Evolutionary conservation across 2,797 vertebrate genomes (phyloP).

Genomic region (Ptychadena robeensis): DNA sequence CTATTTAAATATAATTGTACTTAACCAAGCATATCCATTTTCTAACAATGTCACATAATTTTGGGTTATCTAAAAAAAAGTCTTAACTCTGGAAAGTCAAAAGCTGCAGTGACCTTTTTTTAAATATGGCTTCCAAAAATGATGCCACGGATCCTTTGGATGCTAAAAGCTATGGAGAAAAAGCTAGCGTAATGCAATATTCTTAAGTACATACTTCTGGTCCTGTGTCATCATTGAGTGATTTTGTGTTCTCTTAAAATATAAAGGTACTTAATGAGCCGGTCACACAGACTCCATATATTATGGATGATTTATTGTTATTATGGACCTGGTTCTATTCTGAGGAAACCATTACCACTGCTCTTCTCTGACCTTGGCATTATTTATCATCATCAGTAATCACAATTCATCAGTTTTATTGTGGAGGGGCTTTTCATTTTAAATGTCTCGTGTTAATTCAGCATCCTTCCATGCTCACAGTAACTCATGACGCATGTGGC

Average conservation of each 20-base stretch:
- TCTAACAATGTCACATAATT: too few relatives aligned
- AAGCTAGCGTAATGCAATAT: slow-evolving; percentile 33
- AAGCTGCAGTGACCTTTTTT: slow-evolving; percentile 19
- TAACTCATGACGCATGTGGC: slow-evolving; percentile 28
- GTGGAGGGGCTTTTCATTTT: slow-evolving; percentile 50
- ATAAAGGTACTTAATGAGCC: slow-evolving; percentile 56
- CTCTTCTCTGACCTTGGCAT: slow-evolving; percentile 55
- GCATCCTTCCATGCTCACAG: slow-evolving; percentile 35
- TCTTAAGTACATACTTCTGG: slow-evolving; percentile 29
- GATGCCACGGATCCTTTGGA: slow-evolving; percentile 1
- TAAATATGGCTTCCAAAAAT: not conserved
- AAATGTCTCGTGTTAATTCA: slow-evolving; percentile 49
- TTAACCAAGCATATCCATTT: too few relatives aligned
- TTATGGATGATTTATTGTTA: slow-evolving; percentile 57
- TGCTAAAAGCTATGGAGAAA: slow-evolving; percentile 23
- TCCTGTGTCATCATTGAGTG: slow-evolving; percentile 50
- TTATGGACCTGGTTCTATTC: slow-evolving; percentile 52
- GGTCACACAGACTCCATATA: slow-evolving; percentile 53
- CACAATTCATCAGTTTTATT: slow-evolving; percentile 58
- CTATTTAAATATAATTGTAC: too few relatives aligned
- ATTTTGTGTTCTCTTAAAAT: slow-evolving; percentile 48
- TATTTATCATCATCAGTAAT: slow-evolving; percentile 60
- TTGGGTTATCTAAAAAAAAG: too few relatives aligned
- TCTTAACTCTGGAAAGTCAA: not conserved
- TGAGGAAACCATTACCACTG: slow-evolving; percentile 54